Evolutionary conservation across 2,888 invertebrate genomes (phyloP), one percentile per base, ranked within the genome.

Genomic region (Congeria kusceri): DNA sequence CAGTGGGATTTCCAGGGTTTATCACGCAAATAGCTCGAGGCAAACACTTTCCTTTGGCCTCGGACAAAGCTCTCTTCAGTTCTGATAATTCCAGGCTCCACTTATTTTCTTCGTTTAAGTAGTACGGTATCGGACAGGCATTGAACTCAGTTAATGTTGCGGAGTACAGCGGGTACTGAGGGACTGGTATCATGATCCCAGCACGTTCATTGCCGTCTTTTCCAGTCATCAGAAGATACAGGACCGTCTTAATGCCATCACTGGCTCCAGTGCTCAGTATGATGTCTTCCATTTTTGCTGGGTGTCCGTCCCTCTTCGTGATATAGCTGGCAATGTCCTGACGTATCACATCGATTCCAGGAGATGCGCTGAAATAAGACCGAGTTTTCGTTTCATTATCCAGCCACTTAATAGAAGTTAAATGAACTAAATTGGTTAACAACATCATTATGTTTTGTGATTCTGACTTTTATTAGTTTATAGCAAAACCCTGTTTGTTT

Each of bases 1-100:
- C 91, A 0, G 99, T 99, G 11, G 99, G 99, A 94, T 99, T 99
- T 56, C 99, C 99, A 0, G 99, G 99, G 95, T 99, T 99, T 91
- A 99, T 99, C 75, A 99, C 96, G 63, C 97, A 98, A 68, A 99
- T 94, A 0, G 97, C 98, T 63, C 98, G 95, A 0, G 98, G 97
- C 74, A 95, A 94, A 92, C 95, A 96, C 56, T 92, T 78, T 0
- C 79, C 81, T 65, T 94, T 95, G 0, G 96, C 95, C 87, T 96
- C 97, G 0, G 93, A 92, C 47, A 96, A 93, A 0, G 98, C 93
- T 53, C 98, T 95, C 93, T 98, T 95, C 84, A 99, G 94, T 94
- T 99, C 99, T 0, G 93, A 86, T 1, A 95, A 93, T 86, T 96
- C 96, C 71, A 99, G 94, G 0, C 96, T 96, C 99, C 99, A 99